Base-by-base conservation (phyloP, 2,113 vertebrate species). In the Carlito syrichta region DNA sequence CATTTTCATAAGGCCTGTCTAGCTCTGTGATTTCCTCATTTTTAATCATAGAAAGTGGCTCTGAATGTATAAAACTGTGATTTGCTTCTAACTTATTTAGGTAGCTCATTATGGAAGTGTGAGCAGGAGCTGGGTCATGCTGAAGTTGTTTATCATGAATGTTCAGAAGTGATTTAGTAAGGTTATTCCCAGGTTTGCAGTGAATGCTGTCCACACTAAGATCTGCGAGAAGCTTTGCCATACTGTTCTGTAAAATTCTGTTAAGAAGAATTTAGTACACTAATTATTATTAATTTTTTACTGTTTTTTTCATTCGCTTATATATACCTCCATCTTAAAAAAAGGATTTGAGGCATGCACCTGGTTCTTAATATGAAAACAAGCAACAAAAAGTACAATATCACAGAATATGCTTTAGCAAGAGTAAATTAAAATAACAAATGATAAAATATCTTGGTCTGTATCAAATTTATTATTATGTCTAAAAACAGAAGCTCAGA, bases 201-300 rank as follows among this genome's bases (percentile, higher is more conserved):
- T 87, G 95, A 14, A 95, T 8, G 35, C 60, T 97, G 93, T 98
- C 99, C 94, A 90, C 83, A 88, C 98, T 98, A 84, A 99, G 98
- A 82, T 99, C 98, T 68, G 98, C 98, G 8, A 99, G 98, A 82
- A 99, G 98, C 82, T 98, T 98, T 92, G 98, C 98, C 98, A 99
- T 98, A 68, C 98, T 99, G 96, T 94, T 98, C 95, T 99, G 99
- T 93, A 99, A 97, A 81, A 98, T 98, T 98, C 99, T 99, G 98
- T 97, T 69, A 94, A 94, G 54, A 98, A 94, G 16, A 97, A 97
- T 84, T 94, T 56, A 94, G 84, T 22, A 98, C 14, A 94, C 88
- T 71, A 89, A 83, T 97, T 90, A 97, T 56, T 89, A 50, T 50
- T 56, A n/a, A 58, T 73, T 94, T 88, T 83, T 66, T 77, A 13